These are phyloP conservation scores for Xiphydria camelus DNA, from an alignment of 2,888 invertebrate species.

Conservation along the genomic window DNA sequence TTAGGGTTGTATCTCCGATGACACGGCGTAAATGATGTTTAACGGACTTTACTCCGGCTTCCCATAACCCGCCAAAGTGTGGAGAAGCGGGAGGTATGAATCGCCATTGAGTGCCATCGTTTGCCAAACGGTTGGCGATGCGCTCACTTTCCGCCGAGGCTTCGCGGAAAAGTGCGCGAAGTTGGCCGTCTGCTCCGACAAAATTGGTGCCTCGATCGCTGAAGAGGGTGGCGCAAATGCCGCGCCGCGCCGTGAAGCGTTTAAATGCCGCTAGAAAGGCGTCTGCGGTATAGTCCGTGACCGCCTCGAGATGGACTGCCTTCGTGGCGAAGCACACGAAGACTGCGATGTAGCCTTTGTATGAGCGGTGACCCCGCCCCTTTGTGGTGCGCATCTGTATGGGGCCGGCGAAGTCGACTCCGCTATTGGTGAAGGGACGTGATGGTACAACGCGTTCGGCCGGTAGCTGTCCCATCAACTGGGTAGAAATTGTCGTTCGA, in stretches of 20 bases:
- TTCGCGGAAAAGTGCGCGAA: too few relatives aligned
- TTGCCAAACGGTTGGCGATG: too few relatives aligned
- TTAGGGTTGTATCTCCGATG: slow-evolving; percentile 27
- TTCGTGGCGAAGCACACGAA: slow-evolving; percentile 29
- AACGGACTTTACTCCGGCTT: slow-evolving; percentile 33
- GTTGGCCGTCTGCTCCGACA: too few relatives aligned
- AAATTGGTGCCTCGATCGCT: too few relatives aligned
- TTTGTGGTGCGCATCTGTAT: slow-evolving; percentile 3
- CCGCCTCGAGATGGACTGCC: slow-evolving; percentile 32
- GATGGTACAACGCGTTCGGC: too few relatives aligned
- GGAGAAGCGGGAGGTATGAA: slow-evolving; percentile 38
- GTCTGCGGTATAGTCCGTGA: slow-evolving; percentile 22
- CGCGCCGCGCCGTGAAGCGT: too few relatives aligned
- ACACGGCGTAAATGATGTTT: slow-evolving; percentile 38
- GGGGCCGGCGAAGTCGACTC: too few relatives aligned
- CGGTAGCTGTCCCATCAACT: slow-evolving; percentile 33
- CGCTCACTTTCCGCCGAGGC: too few relatives aligned
- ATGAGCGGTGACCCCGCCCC: slow-evolving; percentile 9
- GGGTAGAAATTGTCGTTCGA: slow-evolving; percentile 8
- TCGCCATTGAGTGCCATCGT: too few relatives aligned
- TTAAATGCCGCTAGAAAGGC: too few relatives aligned
- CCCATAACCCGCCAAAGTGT: slow-evolving; percentile 41
- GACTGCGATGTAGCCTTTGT: slow-evolving; percentile 25
- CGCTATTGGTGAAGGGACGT: too few relatives aligned
- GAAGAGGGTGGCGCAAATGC: too few relatives aligned